A percentile compares a stretch with the other conserved stretches of the same genome.
These are phyloP conservation scores for Drosophila sulfurigaster DNA, from an alignment of 1,140 invertebrate genomes.

Conservation along the genomic window DNA sequence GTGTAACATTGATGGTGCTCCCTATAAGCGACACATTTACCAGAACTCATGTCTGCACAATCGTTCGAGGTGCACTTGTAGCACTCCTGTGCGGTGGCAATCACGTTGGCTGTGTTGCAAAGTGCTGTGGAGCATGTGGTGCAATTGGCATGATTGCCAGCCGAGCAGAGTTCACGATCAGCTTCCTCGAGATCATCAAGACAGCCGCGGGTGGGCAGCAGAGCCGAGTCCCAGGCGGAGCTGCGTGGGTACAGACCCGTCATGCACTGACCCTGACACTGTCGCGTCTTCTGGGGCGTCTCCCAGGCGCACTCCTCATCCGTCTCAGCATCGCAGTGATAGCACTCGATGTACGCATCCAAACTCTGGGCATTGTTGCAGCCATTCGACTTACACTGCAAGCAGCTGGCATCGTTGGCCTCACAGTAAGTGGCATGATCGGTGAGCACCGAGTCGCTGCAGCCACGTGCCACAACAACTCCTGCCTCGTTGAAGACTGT, in stretches of 20 bases:
- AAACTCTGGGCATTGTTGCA: constrained; percentile 65
- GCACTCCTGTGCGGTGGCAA: constrained; percentile 61
- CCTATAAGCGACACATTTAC: constrained; percentile 61
- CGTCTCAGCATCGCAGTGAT: constrained; percentile 66
- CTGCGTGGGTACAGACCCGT: constrained; percentile 75
- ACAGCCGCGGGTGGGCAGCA: constrained; percentile 70
- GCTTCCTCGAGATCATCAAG: constrained; percentile 70
- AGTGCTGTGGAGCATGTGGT: constrained; percentile 49
- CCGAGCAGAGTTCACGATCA: constrained; percentile 56
- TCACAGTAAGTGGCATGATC: constrained; percentile 63
- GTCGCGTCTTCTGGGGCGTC: constrained; percentile 47
- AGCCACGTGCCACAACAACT: constrained; percentile 63
- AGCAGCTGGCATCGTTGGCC: constrained; percentile 51
- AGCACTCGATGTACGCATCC: constrained; percentile 64
- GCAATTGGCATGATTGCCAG: constrained; percentile 53
- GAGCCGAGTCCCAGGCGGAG: constrained; percentile 58
- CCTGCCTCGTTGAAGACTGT: constrained; percentile 63
- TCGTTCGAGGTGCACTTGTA: constrained; percentile 41
- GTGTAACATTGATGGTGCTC: constrained; percentile 68
- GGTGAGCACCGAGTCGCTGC: constrained; percentile 59
- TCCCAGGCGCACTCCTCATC: constrained; percentile 49
- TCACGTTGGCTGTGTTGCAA: constrained; percentile 58
- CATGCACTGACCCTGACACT: constrained; percentile 73
- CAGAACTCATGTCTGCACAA: constrained; percentile 33
- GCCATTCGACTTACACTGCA: constrained; percentile 71